Evolutionary conservation across 1,140 invertebrate genomes (phyloP).

Genomic region (Hylyphantes graminicola): DNA sequence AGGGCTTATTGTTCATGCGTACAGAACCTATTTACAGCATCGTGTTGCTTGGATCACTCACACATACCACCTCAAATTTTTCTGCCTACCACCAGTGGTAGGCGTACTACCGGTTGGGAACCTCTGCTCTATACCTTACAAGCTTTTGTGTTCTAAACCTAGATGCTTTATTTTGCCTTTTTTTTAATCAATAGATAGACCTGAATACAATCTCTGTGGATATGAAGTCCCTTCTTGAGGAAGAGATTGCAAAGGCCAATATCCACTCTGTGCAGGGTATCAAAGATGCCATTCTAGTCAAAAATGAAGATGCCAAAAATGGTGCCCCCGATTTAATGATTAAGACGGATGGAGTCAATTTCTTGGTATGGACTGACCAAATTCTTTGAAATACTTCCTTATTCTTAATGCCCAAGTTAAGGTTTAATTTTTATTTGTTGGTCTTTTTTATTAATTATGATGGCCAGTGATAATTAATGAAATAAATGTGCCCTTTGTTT

Average conservation of each 20-base stretch:
- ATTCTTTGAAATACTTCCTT: not conserved
- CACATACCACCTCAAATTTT: too few species aligned
- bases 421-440: not conserved
- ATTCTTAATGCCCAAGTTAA: too few species aligned
- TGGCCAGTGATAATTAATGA: not conserved
- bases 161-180: conserved; percentile 22
- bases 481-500: too few species aligned
- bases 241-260: conserved; percentile 76
- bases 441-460: not conserved
- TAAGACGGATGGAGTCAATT: conserved; percentile 96
- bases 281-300: conserved; percentile 61
- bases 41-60: too few species aligned
- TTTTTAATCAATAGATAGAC: conserved; percentile 71
- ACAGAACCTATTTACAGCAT: too few species aligned
- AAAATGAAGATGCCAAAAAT: conserved; percentile 57
- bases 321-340: conserved; percentile 64
- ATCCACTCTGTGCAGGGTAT: conserved; percentile 61
- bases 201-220: conserved; percentile 72
- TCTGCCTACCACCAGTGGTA: too few species aligned
- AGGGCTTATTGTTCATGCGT: too few species aligned
- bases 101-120: too few species aligned
- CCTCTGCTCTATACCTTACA: too few species aligned
- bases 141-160: too few species aligned
- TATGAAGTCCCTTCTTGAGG: conserved; percentile 81
- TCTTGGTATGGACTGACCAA: conserved; percentile 70